Evolutionary conservation across 1,140 invertebrate species (phyloP).

Genomic region (Vollenhovia emeryi): DNA sequence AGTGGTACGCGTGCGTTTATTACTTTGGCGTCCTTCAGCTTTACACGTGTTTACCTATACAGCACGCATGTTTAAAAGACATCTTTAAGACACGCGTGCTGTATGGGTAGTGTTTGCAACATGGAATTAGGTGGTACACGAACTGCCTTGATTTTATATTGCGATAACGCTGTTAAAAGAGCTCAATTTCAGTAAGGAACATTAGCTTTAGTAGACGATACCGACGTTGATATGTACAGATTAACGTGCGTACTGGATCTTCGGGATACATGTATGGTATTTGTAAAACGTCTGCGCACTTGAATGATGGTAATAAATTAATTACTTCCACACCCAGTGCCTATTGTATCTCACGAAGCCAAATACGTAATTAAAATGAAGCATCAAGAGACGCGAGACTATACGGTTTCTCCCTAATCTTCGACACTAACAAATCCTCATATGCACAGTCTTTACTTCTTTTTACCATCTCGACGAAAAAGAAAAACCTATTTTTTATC

Average conservation of each 20-base stretch:
- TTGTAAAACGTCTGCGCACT: constrained; percentile 17
- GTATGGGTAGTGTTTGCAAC: no score
- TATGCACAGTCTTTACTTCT: no score
- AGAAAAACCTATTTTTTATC: no score
- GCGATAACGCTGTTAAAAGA: not conserved
- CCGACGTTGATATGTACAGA: not conserved
- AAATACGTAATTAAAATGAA: not conserved
- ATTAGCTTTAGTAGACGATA: not conserved
- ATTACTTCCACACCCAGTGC: not conserved
- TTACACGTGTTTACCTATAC: not conserved
- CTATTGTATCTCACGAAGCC: not conserved
- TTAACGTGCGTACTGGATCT: not conserved
- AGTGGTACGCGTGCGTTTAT: not conserved
- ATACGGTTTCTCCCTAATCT: no score
- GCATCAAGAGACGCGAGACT: no score
- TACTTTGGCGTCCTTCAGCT: not conserved
- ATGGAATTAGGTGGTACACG: not conserved
- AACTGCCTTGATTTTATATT: constrained; percentile 20
- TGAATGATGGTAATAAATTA: constrained; percentile 38
- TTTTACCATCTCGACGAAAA: no score
- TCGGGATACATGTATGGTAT: constrained; percentile 8
- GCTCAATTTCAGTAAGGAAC: constrained; percentile 20
- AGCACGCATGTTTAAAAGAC: no score
- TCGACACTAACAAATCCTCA: no score
- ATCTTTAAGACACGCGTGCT: no score